A percentile compares a stretch with the other conserved stretches of the same genome.
phyloP scores from a whole-genome alignment of 2,888 invertebrate genomes.

The Odontothrips loti region DNA sequence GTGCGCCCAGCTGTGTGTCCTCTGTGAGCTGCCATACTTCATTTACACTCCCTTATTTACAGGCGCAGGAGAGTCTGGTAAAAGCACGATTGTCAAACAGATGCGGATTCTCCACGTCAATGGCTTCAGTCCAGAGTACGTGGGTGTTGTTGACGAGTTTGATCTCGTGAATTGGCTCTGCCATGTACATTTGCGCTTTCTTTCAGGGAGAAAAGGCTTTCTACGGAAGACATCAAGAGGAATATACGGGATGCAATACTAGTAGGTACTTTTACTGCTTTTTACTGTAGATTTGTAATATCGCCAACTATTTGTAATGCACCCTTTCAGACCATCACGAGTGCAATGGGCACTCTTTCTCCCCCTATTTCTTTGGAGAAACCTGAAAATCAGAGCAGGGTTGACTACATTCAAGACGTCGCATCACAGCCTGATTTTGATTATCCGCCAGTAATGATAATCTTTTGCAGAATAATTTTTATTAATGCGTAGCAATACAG shows the following conservation, averaged over 20 bases:
- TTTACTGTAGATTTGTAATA: background rate
- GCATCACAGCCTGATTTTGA: conserved; percentile 75
- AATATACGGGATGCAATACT: conserved; percentile 99
- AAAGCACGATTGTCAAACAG: conserved; percentile 99
- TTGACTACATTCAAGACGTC: conserved; percentile 96
- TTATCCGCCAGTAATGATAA: conserved; percentile 67
- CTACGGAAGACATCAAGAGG: conserved; percentile 98
- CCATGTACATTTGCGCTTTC: too few species aligned
- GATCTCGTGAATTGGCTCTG: too few species aligned
- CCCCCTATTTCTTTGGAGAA: conserved; percentile 94
- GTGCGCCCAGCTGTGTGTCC: too few species aligned
- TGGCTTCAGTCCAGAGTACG: conserved; percentile 93
- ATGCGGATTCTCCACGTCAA: conserved; percentile 99
- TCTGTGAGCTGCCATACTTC: too few species aligned
- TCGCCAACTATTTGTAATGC: background rate
- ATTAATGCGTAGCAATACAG: too few species aligned
- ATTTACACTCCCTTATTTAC: too few species aligned
- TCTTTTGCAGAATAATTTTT: too few species aligned
- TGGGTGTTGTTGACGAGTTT: too few species aligned
- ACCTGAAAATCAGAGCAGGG: conserved; percentile 86
- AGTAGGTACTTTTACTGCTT: conserved; percentile 60
- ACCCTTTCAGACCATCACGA: conserved; percentile 83
- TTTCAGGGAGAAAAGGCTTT: conserved; percentile 88
- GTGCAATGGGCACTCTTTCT: conserved; percentile 97
- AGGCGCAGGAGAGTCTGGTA: conserved; percentile 98